Conservation (phyloP, 2,797 vertebrate genomes). For the Phaenicophaeus curvirostris region DNA sequence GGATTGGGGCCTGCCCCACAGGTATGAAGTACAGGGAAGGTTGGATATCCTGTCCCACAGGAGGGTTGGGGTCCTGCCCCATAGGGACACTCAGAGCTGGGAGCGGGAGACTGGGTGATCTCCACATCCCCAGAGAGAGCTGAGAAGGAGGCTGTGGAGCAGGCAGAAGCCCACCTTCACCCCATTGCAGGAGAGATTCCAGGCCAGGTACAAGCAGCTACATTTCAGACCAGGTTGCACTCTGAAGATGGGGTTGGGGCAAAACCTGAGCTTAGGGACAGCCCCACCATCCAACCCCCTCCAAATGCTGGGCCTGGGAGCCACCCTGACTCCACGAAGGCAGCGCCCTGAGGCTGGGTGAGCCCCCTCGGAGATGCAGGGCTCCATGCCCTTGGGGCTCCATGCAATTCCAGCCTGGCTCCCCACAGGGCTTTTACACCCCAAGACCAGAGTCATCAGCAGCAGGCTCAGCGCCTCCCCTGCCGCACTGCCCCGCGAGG, state of each 20-base stretch:
- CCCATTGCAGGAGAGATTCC: fast-evolving
- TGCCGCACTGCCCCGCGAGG: fast-evolving
- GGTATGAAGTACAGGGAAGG: too few relatives aligned
- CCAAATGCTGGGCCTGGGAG: background rate
- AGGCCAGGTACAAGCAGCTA: background rate
- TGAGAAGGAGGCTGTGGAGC: fast-evolving
- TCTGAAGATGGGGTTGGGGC: fast-evolving
- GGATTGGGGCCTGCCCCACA: too few relatives aligned
- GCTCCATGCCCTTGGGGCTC: background rate
- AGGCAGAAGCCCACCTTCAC: background rate
- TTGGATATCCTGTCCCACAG: background rate
- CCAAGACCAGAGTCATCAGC: background rate
- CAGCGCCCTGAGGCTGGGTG: fast-evolving
- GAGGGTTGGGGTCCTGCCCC: background rate
- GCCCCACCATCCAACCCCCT: fast-evolving
- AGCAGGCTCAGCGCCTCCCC: background rate
- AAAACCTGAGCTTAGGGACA: background rate
- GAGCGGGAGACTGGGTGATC: background rate
- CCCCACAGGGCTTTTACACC: background rate
- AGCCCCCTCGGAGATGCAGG: background rate
- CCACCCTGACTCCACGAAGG: background rate
- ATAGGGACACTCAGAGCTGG: background rate
- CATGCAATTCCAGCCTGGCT: background rate
- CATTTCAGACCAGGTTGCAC: background rate
- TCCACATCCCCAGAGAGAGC: background rate